A percentile compares a stretch with the other conserved stretches of the same genome.
These are phyloP conservation scores for Apotomis turbidana DNA, from an alignment of 2,888 invertebrate genomes.

Conservation along the genomic window DNA sequence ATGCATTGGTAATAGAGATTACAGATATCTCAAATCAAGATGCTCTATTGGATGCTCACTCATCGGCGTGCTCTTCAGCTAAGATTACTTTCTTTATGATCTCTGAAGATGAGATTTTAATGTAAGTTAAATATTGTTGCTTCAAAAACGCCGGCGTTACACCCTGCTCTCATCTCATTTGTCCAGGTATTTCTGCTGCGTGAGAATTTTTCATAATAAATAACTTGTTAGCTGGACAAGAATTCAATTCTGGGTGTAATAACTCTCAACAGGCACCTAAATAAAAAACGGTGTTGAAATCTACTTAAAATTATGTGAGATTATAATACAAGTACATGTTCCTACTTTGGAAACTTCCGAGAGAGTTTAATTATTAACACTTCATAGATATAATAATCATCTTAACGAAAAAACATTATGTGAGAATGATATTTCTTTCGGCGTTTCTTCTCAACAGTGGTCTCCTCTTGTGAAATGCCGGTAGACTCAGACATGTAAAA, in stretches of 20 bases:
- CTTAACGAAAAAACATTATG: no score
- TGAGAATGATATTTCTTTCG: no score
- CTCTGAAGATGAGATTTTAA: constrained; percentile 37
- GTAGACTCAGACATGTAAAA: no score
- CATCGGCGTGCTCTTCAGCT: constrained; percentile 2
- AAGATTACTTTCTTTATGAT: constrained; percentile 36
- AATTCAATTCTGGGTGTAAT: neutral
- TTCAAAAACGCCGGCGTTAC: constrained; percentile 17
- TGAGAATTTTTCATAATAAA: constrained; percentile 21
- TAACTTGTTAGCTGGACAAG: neutral
- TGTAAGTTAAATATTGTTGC: constrained; percentile 33
- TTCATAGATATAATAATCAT: no score
- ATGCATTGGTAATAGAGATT: constrained; percentile 14
- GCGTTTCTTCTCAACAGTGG: no score
- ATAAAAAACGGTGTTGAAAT: neutral
- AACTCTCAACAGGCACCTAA: constrained; percentile 15
- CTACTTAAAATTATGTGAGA: neutral
- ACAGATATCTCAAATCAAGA: constrained; percentile 14
- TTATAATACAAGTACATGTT: no score
- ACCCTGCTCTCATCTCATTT: constrained; percentile 29
- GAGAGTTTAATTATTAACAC: no score
- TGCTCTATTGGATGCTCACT: constrained; percentile 21
- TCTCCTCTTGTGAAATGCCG: no score
- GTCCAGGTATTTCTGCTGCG: constrained; percentile 8
- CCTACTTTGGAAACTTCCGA: no score